Evolutionary conservation across 1,140 invertebrate genomes (phyloP), one percentile per base, ranked within the genome.

Genomic region (Lethocerus indicus): DNA sequence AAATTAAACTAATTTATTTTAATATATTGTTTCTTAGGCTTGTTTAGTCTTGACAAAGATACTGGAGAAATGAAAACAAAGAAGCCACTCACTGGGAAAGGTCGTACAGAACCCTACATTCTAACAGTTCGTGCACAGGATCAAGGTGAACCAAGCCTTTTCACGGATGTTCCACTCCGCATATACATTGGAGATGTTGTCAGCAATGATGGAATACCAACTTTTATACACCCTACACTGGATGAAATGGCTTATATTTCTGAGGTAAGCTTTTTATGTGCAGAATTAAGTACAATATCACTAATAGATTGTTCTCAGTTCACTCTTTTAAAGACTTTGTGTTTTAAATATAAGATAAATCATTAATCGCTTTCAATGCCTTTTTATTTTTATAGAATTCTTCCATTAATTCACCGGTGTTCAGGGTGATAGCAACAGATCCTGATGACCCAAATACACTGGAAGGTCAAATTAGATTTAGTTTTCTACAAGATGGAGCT

Each of bases 141-240:
- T 63, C 71, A 73, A 45, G 84, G 83, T 1, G 71, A 70, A 14
- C 72, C 73, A 23, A 59, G 71, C 24, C 64, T 83, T 1, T 72
- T 66, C 44, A 70, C 74, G 0, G 79, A 83, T 40, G 71, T 77
- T 0, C 69, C 71, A 20, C 59, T 87, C 0, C 67, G 70, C 1
- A 58, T 88, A 1, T 82, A 78, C 53, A 79, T 89, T 23, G 82
- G 83, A 0, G 83, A 89, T 58, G 79, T 88, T 0, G 82, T 83
- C 35, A 76, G 77, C 48, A 88, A 88, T 59, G 84, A 88, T 61
- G 85, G 84, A 0, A 78, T 87, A 6, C 85, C 85, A 0, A 66
- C 73, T 6, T 86, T 88, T 54, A 73, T 85, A 6, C 66, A 74
- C 37, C 83, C 83, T 0, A 73, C 72, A 3, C 61, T 74, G 0